phyloP scores from a whole-genome alignment of 2,888 invertebrate genomes.

The Drosophila pullipes region DNA sequence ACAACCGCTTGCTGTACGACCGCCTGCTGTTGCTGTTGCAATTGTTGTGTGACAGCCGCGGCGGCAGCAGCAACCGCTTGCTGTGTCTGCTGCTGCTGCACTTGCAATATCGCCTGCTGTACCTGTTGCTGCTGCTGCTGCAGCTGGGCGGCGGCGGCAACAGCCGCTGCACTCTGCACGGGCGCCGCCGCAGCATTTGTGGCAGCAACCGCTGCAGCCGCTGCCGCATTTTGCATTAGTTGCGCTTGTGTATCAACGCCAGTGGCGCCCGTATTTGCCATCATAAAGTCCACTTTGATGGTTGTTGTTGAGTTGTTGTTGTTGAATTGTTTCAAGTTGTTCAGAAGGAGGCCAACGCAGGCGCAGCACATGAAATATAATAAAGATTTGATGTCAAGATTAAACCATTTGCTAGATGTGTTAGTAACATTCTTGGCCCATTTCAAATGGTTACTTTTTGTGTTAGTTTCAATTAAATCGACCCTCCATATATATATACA shows the following conservation, averaged over 20 bases:
- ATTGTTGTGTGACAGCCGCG: conserved; percentile 79
- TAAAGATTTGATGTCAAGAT: conserved; percentile 75
- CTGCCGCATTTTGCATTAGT: conserved; percentile 78
- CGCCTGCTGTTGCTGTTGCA: conserved; percentile 83
- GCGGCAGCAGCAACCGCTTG: conserved; percentile 81
- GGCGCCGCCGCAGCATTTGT: conserved; percentile 77
- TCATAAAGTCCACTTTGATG: conserved; percentile 83
- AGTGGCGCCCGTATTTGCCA: conserved; percentile 84
- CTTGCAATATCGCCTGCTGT: conserved; percentile 84
- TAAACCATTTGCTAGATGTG: conserved; percentile 76
- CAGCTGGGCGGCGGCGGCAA: conserved; percentile 81
- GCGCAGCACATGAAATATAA: conserved; percentile 61
- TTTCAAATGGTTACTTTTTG: conserved; percentile 1
- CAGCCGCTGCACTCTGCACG: conserved; percentile 77
- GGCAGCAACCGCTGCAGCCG: conserved; percentile 82
- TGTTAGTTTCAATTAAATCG: background rate
- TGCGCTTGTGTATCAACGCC: conserved; percentile 82
- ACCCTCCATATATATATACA: background rate
- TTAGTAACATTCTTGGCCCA: conserved; percentile 50
- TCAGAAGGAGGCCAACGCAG: conserved; percentile 62
- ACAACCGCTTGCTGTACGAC: conserved; percentile 73
- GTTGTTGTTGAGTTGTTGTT: conserved; percentile 17
- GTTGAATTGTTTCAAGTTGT: conserved; percentile 16
- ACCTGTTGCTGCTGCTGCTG: conserved; percentile 83
- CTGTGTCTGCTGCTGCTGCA: conserved; percentile 84